phyloP scores from a whole-genome alignment of 2,888 invertebrate genomes.

The Sphecodes monilicornis region DNA sequence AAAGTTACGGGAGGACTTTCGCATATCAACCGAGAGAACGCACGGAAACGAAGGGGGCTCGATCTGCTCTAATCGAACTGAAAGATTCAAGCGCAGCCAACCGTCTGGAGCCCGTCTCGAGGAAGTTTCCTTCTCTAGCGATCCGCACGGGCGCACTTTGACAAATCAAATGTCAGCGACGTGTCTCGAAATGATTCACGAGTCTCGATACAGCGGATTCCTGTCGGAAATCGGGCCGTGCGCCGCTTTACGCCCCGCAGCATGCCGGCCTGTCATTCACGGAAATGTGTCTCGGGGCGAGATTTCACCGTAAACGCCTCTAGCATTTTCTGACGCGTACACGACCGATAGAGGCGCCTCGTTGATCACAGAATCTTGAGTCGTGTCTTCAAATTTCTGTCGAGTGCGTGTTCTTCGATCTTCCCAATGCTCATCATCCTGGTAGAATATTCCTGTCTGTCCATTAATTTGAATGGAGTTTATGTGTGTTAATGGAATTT shows the following conservation, averaged over 20 bases:
- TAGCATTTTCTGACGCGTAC: slow-evolving; percentile 11
- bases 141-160: slow-evolving; percentile 20
- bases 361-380: not conserved
- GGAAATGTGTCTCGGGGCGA: not conserved
- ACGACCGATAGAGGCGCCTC: not conserved
- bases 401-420: not conserved
- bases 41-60: slow-evolving; percentile 20
- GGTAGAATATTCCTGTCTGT: not conserved
- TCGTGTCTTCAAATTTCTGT: not conserved
- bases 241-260: slow-evolving; percentile 11
- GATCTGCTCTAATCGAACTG: slow-evolving; percentile 65
- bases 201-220: slow-evolving; percentile 29
- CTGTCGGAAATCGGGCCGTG: slow-evolving; percentile 32
- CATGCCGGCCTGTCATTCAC: slow-evolving; percentile 1
- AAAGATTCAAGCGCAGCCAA: slow-evolving; percentile 60
- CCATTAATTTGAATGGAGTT: not conserved
- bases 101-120: not conserved
- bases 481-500: too few relatives aligned
- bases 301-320: slow-evolving; percentile 1
- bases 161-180: slow-evolving; percentile 49
- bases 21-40: not conserved
- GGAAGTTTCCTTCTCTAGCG: slow-evolving; percentile 6
- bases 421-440: not conserved
- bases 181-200: slow-evolving; percentile 48
- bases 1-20: not conserved